Percentiles rank a stretch among this genome's conserved stretches.
Evolutionary conservation across 2,888 invertebrate genomes (phyloP).

Genomic region (Myopa tessellatipennis): DNA sequence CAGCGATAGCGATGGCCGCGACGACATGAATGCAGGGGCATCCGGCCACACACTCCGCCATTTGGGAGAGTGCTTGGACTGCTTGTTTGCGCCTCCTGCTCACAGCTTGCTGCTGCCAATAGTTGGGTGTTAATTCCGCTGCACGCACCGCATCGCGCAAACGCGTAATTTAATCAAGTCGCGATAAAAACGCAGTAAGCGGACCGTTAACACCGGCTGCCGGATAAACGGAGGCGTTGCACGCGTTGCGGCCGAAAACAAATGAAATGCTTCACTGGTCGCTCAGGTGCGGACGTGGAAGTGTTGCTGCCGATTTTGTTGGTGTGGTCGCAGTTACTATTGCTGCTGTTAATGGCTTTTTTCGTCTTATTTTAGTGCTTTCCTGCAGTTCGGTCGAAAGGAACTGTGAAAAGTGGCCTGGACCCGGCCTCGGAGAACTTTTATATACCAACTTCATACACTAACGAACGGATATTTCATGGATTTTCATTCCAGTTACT

Average conservation of each 20-base stretch:
- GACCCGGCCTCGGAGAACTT: too few relatives aligned
- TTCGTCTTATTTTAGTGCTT: too few relatives aligned
- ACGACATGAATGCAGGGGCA: conserved; percentile 10
- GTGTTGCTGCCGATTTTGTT: not conserved
- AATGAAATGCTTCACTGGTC: conserved; percentile 23
- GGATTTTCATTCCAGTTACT: too few relatives aligned
- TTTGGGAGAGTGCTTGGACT: not conserved
- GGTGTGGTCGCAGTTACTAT: not conserved
- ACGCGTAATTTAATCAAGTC: conserved; percentile 27
- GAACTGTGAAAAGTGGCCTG: too few relatives aligned
- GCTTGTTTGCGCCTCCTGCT: not conserved
- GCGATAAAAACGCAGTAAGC: conserved; percentile 30
- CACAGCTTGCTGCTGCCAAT: conserved; percentile 1
- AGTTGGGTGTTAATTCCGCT: conserved; percentile 25
- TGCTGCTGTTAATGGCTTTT: too few relatives aligned
- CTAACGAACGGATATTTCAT: too few relatives aligned
- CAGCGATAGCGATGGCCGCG: not conserved
- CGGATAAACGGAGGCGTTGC: conserved; percentile 5
- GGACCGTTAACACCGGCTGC: conserved; percentile 30
- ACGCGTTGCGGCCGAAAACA: not conserved
- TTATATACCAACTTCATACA: too few relatives aligned
- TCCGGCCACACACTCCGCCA: conserved; percentile 10
- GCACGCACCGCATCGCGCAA: not conserved
- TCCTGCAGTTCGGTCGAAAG: too few relatives aligned
- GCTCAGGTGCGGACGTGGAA: not conserved